Percentiles rank a stretch among this genome's conserved stretches.
Conservation (phyloP, 2,888 invertebrate species). For the Chouioia cunea region DNA sequence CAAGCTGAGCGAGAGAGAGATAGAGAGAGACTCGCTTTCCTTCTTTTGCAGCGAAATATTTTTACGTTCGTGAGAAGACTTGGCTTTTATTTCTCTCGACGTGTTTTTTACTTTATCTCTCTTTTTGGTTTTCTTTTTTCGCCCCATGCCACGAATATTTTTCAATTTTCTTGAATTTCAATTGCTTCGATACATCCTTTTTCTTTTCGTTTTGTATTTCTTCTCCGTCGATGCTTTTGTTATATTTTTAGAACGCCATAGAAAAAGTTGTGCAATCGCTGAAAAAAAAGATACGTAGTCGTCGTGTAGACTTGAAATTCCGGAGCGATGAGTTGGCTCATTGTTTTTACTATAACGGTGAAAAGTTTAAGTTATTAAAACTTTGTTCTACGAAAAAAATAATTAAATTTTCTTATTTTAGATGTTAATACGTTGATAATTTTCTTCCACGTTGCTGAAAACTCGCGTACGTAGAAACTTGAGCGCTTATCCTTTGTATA, state of each 20-base stretch:
- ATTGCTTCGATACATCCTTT: background rate
- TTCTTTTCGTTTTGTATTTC: constrained; percentile 8
- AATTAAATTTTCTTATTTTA: background rate
- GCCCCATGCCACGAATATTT: too few relatives aligned
- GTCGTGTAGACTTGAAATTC: constrained; percentile 36
- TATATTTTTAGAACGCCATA: constrained; percentile 21
- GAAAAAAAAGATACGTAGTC: constrained; percentile 8
- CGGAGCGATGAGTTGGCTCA: constrained; percentile 23
- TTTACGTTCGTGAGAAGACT: constrained; percentile 42
- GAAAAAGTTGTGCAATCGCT: constrained; percentile 28
- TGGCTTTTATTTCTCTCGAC: constrained; percentile 26
- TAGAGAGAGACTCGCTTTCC: constrained; percentile 31
- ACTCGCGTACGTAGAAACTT: constrained; percentile 17
- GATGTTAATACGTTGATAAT: constrained; percentile 7
- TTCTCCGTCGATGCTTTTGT: background rate
- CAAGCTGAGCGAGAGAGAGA: constrained; percentile 13
- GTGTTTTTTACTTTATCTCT: constrained; percentile 12
- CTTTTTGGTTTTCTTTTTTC: background rate
- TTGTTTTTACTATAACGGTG: constrained; percentile 10
- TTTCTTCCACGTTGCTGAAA: constrained; percentile 12
- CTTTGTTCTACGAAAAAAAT: background rate
- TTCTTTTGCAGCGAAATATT: constrained; percentile 45
- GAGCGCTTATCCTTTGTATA: constrained; percentile 32
- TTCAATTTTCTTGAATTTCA: background rate
- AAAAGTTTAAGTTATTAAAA: constrained; percentile 16